Evolutionary conservation across 2,888 invertebrate genomes (phyloP).

Genomic region (Calliopum simillimum): DNA sequence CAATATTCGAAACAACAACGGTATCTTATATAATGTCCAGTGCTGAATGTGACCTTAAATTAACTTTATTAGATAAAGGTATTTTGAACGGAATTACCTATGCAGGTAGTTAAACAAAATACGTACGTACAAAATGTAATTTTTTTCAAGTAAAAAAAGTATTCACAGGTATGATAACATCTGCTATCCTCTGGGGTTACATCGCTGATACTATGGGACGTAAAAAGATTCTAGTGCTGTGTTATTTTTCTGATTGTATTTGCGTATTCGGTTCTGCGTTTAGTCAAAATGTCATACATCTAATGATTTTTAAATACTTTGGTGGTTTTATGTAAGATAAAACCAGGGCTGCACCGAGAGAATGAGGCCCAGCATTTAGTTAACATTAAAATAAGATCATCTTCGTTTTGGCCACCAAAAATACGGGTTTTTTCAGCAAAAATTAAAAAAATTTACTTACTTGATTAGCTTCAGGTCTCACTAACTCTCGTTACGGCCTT

Average conservation of each 20-base stretch:
- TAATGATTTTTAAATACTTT: constrained; percentile 76
- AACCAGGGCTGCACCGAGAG: no score
- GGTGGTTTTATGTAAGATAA: constrained; percentile 79
- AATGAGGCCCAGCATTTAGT: no score
- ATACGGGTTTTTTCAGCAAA: no score
- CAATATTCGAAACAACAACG: constrained; percentile 78
- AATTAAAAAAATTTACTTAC: no score
- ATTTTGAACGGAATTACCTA: constrained; percentile 78
- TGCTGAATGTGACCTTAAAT: constrained; percentile 79
- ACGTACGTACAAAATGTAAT: no score
- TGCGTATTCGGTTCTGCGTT: constrained; percentile 74
- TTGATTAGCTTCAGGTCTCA: no score
- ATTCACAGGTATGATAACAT: constrained; percentile 73
- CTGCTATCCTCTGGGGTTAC: constrained; percentile 82
- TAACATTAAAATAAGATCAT: no score
- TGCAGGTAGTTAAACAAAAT: constrained; percentile 70
- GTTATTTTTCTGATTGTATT: constrained; percentile 74
- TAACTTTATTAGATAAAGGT: constrained; percentile 78
- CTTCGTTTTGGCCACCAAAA: no score
- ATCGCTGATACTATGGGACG: constrained; percentile 80
- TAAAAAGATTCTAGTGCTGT: constrained; percentile 75
- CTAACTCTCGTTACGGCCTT: no score
- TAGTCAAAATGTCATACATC: constrained; percentile 75
- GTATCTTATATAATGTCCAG: constrained; percentile 80
- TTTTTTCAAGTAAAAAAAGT: no score